Base-by-base conservation (phyloP, 1,140 invertebrate genomes). In the Zaprionus tsacasi region DNA sequence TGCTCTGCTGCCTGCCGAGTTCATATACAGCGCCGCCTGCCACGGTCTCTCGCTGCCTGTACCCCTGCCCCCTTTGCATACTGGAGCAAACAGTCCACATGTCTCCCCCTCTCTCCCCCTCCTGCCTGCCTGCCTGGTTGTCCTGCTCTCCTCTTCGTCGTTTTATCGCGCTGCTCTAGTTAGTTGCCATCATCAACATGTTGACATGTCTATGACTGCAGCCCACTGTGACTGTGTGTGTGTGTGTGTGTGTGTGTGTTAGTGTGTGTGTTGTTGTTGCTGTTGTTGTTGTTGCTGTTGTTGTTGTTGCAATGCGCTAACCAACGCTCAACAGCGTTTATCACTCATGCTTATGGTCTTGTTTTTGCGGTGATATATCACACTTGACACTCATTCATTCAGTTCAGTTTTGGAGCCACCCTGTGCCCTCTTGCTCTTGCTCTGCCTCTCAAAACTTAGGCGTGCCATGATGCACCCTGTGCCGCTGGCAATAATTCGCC, bases 311-410 rank as follows among this genome's bases (percentile, higher is more conserved):
- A 63, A 40, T 27, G 79, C 83, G 70, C 76, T 82, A 87, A 87
- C 76, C 82, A 71, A 89, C 63, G 85, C 81, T 89, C 80, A 85
- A 89, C 85, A 88, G 85, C 86, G 85, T 89, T 89, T 89, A 89
- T 89, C 85, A 89, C 85, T 89, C 81, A 81, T 89, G 81, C 85
- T 91, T 89, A 91, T 91, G 89, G 83, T 91, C 83, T 81, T 88
- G 83, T 91, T 91, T 90, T 85, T 91, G 83, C 81, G 88, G 89
- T 91, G 88, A 91, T 91, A 91, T 91, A 91, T 91, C 89, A 91
- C 89, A 91, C 89, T 91, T 91, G 89, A 91, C 89, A 91, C 85
- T 91, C 89, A 91, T 91, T 91, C 89, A 91, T 90, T 89, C 86
- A 90, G 85, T 83, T 50, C 45, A 21, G 45, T 89, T 86, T 82